These are phyloP conservation scores for Oasisia sp. DNA, from an alignment of 2,888 invertebrate species.

Conservation along the genomic window DNA sequence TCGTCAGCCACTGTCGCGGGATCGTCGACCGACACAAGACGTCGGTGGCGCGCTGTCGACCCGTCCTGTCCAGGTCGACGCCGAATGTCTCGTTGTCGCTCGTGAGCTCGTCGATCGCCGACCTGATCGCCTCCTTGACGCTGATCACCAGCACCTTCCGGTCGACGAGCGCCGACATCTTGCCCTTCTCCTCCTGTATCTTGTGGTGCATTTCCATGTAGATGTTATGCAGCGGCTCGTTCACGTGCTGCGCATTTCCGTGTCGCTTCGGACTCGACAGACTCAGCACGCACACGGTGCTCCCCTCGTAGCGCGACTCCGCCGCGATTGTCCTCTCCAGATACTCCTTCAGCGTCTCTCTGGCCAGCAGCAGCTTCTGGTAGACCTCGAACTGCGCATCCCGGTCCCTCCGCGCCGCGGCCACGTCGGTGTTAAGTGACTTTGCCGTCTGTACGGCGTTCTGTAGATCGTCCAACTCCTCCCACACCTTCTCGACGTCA, in stretches of 20 bases:
- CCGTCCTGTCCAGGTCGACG: conserved; percentile 32
- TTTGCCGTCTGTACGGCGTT: conserved; percentile 45
- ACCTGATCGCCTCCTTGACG: conserved; percentile 53
- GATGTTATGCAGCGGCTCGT: conserved; percentile 47
- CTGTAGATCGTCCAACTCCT: conserved; percentile 44
- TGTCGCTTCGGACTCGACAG: background rate
- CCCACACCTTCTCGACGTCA: conserved; percentile 45
- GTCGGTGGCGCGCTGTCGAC: conserved; percentile 42
- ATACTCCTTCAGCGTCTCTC: conserved; percentile 51
- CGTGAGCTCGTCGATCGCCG: conserved; percentile 37
- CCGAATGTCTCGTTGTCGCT: conserved; percentile 39
- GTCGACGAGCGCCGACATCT: conserved; percentile 46
- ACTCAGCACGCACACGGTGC: conserved; percentile 8
- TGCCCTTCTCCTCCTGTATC: conserved; percentile 35
- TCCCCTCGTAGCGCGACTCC: background rate
- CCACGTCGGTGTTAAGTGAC: background rate
- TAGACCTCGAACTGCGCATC: conserved; percentile 43
- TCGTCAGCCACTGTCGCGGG: conserved; percentile 51
- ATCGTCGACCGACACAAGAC: conserved; percentile 42
- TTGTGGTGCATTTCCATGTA: conserved; percentile 49
- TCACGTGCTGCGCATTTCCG: background rate
- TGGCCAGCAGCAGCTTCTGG: conserved; percentile 42
- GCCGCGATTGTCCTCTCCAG: background rate
- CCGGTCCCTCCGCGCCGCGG: conserved; percentile 33
- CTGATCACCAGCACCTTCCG: conserved; percentile 53